Evolutionary conservation across 2,113 vertebrate genomes (phyloP), one percentile per base, ranked within the genome.

Genomic region (Camelus bactrianus): DNA sequence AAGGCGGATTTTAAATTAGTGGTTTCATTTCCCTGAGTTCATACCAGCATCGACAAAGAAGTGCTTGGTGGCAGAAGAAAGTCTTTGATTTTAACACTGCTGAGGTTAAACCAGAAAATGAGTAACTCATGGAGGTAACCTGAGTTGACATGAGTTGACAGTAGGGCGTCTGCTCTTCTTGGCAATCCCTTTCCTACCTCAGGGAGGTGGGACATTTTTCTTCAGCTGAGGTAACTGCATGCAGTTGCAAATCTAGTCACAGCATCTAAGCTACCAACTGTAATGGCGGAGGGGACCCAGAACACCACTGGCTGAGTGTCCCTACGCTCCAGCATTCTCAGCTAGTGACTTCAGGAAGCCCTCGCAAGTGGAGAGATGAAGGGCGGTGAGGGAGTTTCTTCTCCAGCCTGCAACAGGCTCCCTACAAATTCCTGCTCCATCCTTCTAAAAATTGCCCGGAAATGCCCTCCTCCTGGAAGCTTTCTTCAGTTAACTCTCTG

Each of bases 1-100:
- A 77, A 73, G 15, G 50, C 60, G 30, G 58, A 30, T 65, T 96
- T 95, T 82, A 89, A 95, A 92, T 65, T 58, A 86, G n/a, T 56
- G 76, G 52, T 83, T 84, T 58, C 54, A 30, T 35, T 46, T 92
- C 52, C 30, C 35, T 50, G 19, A 38, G 35, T 72, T 69, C 5
- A 13, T 22, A 89, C 20, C 76, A 95, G 82, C 80, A 82, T 24
- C 10, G 50, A 58, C 2, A 62, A 38, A 42, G 72, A 88, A 82
- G 70, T 77, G 30, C 26, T 58, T 30, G 73, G 35, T 62, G 67
- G 72, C 52, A 81, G 20, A 56, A 24, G 65, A 93, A 77, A 92
- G 65, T 52, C 48, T 69, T 42, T 6, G 26, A 52, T 77, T 77
- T 93, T 77, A 70, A 90, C 93, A 75, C 52, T 13, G 35, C 28